These are phyloP conservation scores for Ectemnius lituratus DNA, from an alignment of 2,888 invertebrate genomes.

Conservation along the genomic window DNA sequence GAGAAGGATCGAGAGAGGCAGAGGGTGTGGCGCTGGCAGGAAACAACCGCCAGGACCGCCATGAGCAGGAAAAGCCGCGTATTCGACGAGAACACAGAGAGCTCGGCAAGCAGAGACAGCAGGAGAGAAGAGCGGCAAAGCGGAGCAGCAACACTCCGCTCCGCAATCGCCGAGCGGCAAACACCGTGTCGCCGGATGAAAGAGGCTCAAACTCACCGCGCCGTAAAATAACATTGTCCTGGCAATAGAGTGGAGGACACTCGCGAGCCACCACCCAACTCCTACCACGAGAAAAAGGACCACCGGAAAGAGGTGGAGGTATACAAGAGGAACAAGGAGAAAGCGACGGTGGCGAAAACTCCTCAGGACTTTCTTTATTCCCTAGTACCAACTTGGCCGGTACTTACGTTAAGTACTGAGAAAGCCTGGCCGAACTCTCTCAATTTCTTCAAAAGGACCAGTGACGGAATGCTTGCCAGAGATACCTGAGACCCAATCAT, in stretches of 20 bases:
- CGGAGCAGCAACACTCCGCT: constrained; percentile 40
- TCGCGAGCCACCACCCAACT: constrained; percentile 8
- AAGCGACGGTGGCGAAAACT: constrained; percentile 37
- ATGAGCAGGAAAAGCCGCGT: constrained; percentile 35
- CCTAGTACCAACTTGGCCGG: constrained; percentile 57
- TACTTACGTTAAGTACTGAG: constrained; percentile 70
- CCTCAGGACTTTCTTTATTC: constrained; percentile 64
- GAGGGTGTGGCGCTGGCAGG: constrained; percentile 58
- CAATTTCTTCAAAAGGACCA: constrained; percentile 18
- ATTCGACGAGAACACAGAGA: constrained; percentile 2
- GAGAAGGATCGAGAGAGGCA: constrained; percentile 29
- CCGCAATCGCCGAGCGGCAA: constrained; percentile 55
- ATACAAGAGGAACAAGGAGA: too few relatives aligned
- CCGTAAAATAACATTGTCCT: constrained; percentile 77
- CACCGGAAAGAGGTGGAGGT: constrained; percentile 24
- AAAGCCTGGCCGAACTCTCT: constrained; percentile 41
- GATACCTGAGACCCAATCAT: too few relatives aligned
- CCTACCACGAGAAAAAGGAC: constrained; percentile 27
- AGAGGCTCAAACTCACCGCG: constrained; percentile 77
- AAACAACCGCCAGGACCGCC: constrained; percentile 40
- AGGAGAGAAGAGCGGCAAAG: not conserved
- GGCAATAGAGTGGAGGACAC: constrained; percentile 41
- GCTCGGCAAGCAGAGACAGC: not conserved
- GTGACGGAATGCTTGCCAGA: constrained; percentile 20
- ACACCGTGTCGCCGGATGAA: constrained; percentile 73